Percentiles rank a stretch among this genome's conserved stretches.
phyloP scores from a whole-genome alignment of 2,113 vertebrate species.

The human (Homo sapiens) region DNA sequence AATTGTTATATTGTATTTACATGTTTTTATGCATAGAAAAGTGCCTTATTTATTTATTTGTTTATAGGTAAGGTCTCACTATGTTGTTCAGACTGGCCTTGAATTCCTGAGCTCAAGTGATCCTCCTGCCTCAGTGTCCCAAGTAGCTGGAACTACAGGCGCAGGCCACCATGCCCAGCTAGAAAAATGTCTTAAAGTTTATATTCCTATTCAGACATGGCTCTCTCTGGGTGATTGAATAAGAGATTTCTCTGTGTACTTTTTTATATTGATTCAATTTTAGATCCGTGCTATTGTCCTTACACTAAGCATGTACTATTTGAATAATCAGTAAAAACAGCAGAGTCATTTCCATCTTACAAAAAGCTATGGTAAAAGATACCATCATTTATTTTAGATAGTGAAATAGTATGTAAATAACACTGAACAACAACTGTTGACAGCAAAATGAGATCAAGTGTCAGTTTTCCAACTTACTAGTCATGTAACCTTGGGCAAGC shows the following conservation, averaged over 20 bases:
- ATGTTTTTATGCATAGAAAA: constrained; percentile 10
- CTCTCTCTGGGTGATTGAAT: not conserved
- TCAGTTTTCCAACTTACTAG: not conserved
- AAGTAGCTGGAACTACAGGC: too few species aligned
- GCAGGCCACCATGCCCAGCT: too few species aligned
- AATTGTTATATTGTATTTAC: not conserved
- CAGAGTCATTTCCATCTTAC: not conserved
- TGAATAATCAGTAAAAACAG: constrained; percentile 29
- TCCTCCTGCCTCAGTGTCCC: too few species aligned
- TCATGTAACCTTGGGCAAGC: not conserved
- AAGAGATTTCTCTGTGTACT: not conserved
- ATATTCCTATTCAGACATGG: not conserved
- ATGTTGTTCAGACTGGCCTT: too few species aligned
- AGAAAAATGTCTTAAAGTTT: not conserved
- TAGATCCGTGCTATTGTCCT: not conserved
- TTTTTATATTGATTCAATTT: constrained; percentile 6
- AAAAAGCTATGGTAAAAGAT: not conserved
- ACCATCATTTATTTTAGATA: not conserved
- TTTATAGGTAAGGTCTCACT: too few species aligned
- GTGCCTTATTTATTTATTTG: not conserved
- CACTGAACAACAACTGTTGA: not conserved
- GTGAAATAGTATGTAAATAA: not conserved
- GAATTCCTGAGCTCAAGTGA: too few species aligned
- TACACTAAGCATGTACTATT: not conserved
- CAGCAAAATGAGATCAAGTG: not conserved